Percentiles rank a stretch among this genome's conserved stretches.
Evolutionary conservation across 2,797 vertebrate genomes (phyloP).

Genomic region (Silurus lanzhouensis): DNA sequence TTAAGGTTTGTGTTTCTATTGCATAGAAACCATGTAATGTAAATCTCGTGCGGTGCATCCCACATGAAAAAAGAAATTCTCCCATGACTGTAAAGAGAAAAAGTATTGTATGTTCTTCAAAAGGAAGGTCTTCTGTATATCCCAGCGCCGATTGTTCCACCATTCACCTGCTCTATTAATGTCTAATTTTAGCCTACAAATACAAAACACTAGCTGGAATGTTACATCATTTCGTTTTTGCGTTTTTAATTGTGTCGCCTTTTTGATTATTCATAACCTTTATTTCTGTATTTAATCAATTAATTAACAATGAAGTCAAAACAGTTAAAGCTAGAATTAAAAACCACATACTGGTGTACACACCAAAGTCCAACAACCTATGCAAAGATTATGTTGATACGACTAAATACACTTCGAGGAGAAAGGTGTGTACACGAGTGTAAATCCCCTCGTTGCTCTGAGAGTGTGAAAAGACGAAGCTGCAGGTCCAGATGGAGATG

Average conservation of each 20-base stretch:
- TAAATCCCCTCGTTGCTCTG: constrained; percentile 19
- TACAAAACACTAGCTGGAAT: neutral
- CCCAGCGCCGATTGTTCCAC: constrained; percentile 5
- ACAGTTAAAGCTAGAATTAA: neutral
- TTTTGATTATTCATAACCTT: neutral
- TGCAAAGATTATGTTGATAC: neutral
- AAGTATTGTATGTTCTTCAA: constrained; percentile 20
- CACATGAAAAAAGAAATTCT: constrained; percentile 7
- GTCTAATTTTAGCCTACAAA: constrained; percentile 11
- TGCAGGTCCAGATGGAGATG: constrained; percentile 18
- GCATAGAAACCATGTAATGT: constrained; percentile 21
- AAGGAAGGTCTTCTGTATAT: constrained; percentile 18
- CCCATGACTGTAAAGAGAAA: constrained; percentile 12
- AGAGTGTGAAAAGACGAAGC: constrained; percentile 36
- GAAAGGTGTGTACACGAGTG: neutral
- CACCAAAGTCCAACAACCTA: neutral
- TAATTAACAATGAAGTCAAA: neutral
- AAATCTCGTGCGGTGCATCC: constrained; percentile 2
- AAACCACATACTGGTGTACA: neutral
- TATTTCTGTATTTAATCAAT: neutral
- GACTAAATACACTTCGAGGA: neutral
- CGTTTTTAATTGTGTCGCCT: neutral
- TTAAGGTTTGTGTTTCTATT: neutral
- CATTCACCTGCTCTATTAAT: neutral
- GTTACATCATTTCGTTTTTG: neutral